phyloP scores from a whole-genome alignment of 2,113 vertebrate species.

The Chlorocebus sabaeus region DNA sequence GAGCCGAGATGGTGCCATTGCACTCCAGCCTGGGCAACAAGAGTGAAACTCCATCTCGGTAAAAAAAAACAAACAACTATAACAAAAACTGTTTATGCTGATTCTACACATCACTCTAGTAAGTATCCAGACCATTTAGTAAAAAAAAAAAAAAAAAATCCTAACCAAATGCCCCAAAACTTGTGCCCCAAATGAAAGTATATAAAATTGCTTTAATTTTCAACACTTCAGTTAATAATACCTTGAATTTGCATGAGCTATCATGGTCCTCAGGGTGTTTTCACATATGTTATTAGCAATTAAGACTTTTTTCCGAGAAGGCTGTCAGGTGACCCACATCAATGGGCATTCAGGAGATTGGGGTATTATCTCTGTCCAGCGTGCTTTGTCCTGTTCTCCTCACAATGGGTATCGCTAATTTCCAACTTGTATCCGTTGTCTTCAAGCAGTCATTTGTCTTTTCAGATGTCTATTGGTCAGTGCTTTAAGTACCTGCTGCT shows the following conservation, averaged over 20 bases:
- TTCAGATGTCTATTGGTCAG: slow-evolving; percentile 40
- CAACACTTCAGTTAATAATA: background rate
- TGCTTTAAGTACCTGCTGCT: slow-evolving; percentile 70
- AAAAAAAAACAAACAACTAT: background rate
- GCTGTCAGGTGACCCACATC: background rate
- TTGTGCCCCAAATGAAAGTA: background rate
- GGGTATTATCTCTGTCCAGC: background rate
- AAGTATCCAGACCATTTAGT: background rate
- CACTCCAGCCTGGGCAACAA: too few relatives aligned
- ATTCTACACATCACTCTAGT: background rate
- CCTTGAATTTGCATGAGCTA: background rate
- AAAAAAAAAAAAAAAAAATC: background rate
- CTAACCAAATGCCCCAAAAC: background rate
- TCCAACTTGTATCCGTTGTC: background rate
- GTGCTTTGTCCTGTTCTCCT: background rate
- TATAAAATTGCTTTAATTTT: background rate
- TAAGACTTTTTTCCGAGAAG: background rate
- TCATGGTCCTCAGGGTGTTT: background rate
- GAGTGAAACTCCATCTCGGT: too few relatives aligned
- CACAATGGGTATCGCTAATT: background rate
- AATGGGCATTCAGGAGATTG: background rate
- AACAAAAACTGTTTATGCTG: background rate
- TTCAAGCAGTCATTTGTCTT: slow-evolving; percentile 54
- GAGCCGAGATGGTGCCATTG: too few relatives aligned
- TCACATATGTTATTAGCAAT: background rate